Percentiles rank a stretch among this genome's conserved stretches.
phyloP scores from a whole-genome alignment of 2,797 vertebrate genomes.

The Hypotaenidia philippensis region DNA sequence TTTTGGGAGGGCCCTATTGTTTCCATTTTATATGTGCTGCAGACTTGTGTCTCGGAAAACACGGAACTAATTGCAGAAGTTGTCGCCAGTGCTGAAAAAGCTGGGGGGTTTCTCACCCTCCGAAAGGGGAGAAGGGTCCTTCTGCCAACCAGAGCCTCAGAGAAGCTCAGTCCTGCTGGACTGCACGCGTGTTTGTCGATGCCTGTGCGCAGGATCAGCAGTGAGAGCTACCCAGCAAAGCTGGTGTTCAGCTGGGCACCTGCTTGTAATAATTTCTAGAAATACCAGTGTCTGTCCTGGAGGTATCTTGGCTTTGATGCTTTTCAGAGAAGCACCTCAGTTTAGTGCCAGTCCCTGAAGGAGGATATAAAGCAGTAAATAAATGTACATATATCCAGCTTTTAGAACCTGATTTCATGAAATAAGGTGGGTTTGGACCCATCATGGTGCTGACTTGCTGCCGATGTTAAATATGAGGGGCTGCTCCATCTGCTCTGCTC shows the following conservation, averaged over 20 bases:
- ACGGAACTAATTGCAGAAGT: not conserved
- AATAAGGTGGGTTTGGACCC: not conserved
- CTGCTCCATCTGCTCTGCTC: not conserved
- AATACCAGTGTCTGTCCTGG: fast-evolving
- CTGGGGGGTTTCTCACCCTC: not conserved
- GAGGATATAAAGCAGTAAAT: not conserved
- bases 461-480: not conserved
- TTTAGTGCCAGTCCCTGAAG: not conserved
- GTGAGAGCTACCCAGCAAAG: not conserved
- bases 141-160: not conserved
- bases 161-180: not conserved
- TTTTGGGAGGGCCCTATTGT: conserved; percentile 70
- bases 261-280: not conserved
- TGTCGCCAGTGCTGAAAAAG: not conserved
- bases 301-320: not conserved
- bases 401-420: not conserved
- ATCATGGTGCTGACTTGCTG: not conserved
- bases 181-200: fast-evolving
- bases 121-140: not conserved
- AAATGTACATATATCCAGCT: not conserved
- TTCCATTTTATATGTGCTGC: conserved; percentile 40
- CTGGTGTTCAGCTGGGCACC: not conserved
- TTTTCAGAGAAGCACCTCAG: not conserved
- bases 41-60: not conserved
- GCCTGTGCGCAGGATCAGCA: not conserved